phyloP scores from a whole-genome alignment of 2,113 vertebrate species.

The Colinus virginianus region DNA sequence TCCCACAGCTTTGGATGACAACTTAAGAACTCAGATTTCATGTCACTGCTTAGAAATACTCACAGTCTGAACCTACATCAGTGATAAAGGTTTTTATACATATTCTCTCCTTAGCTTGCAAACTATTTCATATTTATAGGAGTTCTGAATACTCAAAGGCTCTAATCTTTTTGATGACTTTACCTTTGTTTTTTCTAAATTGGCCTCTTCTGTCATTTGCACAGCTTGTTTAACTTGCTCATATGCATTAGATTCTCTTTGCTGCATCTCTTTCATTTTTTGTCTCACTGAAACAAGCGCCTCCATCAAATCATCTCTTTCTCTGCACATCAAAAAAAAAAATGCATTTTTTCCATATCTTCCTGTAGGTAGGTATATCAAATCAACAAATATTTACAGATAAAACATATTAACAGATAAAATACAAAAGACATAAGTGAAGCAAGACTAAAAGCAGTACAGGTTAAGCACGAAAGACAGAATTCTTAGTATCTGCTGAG shows the following conservation, averaged over 20 bases:
- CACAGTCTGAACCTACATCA: neutral
- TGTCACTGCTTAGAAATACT: neutral
- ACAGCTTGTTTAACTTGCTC: conserved; percentile 91
- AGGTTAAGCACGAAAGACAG: neutral
- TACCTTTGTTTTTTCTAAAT: conserved; percentile 88
- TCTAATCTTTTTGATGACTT: neutral
- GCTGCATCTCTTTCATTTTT: conserved; percentile 82
- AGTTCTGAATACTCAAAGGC: neutral
- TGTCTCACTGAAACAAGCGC: conserved; percentile 80
- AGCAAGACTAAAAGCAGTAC: neutral
- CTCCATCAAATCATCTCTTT: conserved; percentile 89
- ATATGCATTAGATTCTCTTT: conserved; percentile 86
- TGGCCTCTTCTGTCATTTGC: conserved; percentile 91
- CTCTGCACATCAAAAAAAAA: conserved; percentile 73
- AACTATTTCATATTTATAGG: neutral
- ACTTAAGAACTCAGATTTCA: neutral
- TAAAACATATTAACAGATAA: neutral
- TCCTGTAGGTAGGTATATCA: neutral
- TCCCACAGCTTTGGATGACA: neutral
- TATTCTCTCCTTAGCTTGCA: neutral
- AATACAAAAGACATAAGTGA: neutral
- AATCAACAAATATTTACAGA: neutral
- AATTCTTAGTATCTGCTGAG: neutral
- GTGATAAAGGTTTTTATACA: neutral
- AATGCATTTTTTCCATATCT: neutral